A percentile compares a stretch with the other conserved stretches of the same genome.
Evolutionary conservation across 2,888 invertebrate species (phyloP).

Genomic region (Epiblema foenella): DNA sequence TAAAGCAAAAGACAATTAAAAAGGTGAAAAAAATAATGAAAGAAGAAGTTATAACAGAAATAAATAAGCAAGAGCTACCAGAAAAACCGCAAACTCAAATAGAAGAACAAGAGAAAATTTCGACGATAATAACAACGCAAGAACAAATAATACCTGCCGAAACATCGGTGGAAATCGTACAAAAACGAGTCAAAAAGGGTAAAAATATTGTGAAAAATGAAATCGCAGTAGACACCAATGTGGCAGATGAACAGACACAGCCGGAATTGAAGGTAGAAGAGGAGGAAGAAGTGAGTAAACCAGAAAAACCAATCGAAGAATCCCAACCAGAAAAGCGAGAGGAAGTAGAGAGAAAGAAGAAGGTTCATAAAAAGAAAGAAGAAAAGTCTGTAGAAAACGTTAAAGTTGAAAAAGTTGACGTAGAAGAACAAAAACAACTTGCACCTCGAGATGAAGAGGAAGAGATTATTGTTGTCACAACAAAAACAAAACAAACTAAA

Average conservation of each 20-base stretch:
- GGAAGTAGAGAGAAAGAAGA: constrained; percentile 17
- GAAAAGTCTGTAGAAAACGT: constrained; percentile 60
- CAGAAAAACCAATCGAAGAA: constrained; percentile 5
- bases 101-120: constrained; percentile 30
- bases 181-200: constrained; percentile 38
- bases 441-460: constrained; percentile 7
- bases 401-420: constrained; percentile 54
- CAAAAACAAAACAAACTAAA: constrained; percentile 18
- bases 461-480: constrained; percentile 44
- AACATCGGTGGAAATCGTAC: constrained; percentile 39
- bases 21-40: constrained; percentile 35
- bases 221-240: constrained; percentile 56
- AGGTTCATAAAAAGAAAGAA: constrained; percentile 48
- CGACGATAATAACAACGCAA: constrained; percentile 62
- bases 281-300: constrained; percentile 45
- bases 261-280: constrained; percentile 55
- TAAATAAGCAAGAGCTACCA: background rate
- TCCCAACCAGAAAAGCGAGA: background rate
- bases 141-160: constrained; percentile 52
- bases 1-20: constrained; percentile 48
- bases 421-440: constrained; percentile 55
- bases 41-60: constrained; percentile 1
- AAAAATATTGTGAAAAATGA: constrained; percentile 38
- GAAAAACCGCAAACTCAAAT: background rate
- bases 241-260: constrained; percentile 57